phyloP scores from a whole-genome alignment of 2,888 invertebrate genomes.

The Caenorhabditis panamensis region DNA sequence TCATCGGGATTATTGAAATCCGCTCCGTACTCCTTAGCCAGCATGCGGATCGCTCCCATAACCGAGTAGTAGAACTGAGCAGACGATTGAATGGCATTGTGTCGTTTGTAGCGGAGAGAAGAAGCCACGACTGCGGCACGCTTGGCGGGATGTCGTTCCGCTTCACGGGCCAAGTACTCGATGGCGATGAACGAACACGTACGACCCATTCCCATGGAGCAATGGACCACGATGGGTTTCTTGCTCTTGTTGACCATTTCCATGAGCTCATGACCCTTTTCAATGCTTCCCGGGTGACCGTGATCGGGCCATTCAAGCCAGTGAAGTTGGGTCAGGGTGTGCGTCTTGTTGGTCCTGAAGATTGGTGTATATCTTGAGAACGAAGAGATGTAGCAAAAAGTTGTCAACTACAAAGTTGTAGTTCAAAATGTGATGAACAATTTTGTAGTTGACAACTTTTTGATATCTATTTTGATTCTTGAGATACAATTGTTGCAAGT shows the following conservation, averaged over 20 bases:
- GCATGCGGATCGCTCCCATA: background rate
- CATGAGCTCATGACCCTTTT: background rate
- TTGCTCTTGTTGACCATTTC: background rate
- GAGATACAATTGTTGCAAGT: too few species aligned
- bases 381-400: too few species aligned
- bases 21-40: background rate
- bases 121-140: background rate
- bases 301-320: background rate
- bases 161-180: background rate
- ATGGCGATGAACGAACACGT: background rate
- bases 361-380: too few species aligned
- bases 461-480: too few species aligned
- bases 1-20: too few species aligned
- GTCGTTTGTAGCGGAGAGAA: background rate
- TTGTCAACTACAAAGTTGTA: too few species aligned
- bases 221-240: background rate
- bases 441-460: too few species aligned
- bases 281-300: background rate
- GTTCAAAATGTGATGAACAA: too few species aligned
- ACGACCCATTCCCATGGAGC: background rate
- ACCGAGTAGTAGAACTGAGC: background rate
- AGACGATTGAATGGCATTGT: background rate
- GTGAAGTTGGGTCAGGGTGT: background rate
- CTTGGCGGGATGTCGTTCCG: background rate
- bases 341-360: background rate